Evolutionary conservation across 2,797 vertebrate genomes (phyloP).

Genomic region (Esox lucius): DNA sequence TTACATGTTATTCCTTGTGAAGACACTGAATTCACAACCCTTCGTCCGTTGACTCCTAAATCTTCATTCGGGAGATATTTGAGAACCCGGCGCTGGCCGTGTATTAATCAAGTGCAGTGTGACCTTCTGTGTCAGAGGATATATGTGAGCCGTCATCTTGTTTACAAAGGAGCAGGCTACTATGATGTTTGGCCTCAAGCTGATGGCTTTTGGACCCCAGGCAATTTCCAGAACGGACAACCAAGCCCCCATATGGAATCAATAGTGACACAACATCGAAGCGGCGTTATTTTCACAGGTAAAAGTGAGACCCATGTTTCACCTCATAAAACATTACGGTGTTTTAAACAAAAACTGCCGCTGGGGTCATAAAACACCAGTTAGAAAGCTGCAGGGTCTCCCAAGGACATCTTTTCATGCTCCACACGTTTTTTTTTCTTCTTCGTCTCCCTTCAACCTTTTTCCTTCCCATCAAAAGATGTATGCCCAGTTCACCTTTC

Average conservation of each 20-base stretch:
- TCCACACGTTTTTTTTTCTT: not conserved
- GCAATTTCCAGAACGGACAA: slow-evolving; percentile 34
- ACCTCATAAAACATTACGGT: slow-evolving; percentile 79
- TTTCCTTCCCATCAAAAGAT: slow-evolving; percentile 46
- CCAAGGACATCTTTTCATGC: slow-evolving; percentile 66
- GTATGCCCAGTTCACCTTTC: slow-evolving; percentile 50
- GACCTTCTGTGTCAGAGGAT: not conserved
- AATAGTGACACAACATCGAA: slow-evolving; percentile 52
- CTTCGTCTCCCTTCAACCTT: no score
- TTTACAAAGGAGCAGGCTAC: slow-evolving; percentile 16
- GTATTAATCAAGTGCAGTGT: not conserved
- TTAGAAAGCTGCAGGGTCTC: slow-evolving; percentile 75
- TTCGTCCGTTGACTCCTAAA: not conserved
- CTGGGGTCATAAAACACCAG: slow-evolving; percentile 72
- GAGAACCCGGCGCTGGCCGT: not conserved
- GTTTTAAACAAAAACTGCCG: slow-evolving; percentile 77
- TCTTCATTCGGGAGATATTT: not conserved
- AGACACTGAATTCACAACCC: not conserved
- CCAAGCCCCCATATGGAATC: slow-evolving; percentile 44
- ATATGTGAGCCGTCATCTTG: not conserved
- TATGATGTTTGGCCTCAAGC: slow-evolving; percentile 34
- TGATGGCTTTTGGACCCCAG: slow-evolving; percentile 15
- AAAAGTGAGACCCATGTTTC: slow-evolving; percentile 74
- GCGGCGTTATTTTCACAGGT: slow-evolving; percentile 65
- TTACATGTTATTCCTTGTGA: not conserved